These are phyloP conservation scores for Mus musculus DNA, from an alignment of 2,113 vertebrate genomes.

Conservation along the genomic window DNA sequence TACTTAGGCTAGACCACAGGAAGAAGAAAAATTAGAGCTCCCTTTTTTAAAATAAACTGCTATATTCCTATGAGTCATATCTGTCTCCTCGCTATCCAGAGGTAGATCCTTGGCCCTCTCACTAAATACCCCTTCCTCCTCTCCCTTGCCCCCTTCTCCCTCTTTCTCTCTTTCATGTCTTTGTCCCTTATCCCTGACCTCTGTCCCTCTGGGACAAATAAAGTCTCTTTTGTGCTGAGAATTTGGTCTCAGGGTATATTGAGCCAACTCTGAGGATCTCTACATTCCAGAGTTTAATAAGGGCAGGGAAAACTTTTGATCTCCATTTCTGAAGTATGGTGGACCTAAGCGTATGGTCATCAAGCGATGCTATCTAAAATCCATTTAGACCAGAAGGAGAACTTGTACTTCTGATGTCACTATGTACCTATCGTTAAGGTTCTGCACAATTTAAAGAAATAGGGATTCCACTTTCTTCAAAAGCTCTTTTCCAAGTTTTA, in stretches of 20 bases:
- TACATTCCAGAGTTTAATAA: slow-evolving; percentile 19
- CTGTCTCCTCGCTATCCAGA: background rate
- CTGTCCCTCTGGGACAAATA: background rate
- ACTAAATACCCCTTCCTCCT: background rate
- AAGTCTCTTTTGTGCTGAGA: background rate
- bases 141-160: background rate
- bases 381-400: slow-evolving; percentile 62
- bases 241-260: background rate
- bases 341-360: slow-evolving; percentile 41
- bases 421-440: background rate
- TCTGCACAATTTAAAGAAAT: background rate
- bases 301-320: background rate
- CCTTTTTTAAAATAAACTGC: background rate
- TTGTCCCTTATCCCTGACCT: background rate
- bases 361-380: slow-evolving; percentile 39
- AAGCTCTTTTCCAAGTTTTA: background rate
- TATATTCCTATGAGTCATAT: background rate
- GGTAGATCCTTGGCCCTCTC: background rate
- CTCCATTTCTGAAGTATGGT: background rate
- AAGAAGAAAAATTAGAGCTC: background rate
- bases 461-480: background rate
- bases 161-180: background rate
- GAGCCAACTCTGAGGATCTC: background rate
- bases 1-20: slow-evolving; percentile 52
- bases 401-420: slow-evolving; percentile 52